Conservation (phyloP, 2,113 vertebrate genomes). For the Oenanthe oenanthe region DNA sequence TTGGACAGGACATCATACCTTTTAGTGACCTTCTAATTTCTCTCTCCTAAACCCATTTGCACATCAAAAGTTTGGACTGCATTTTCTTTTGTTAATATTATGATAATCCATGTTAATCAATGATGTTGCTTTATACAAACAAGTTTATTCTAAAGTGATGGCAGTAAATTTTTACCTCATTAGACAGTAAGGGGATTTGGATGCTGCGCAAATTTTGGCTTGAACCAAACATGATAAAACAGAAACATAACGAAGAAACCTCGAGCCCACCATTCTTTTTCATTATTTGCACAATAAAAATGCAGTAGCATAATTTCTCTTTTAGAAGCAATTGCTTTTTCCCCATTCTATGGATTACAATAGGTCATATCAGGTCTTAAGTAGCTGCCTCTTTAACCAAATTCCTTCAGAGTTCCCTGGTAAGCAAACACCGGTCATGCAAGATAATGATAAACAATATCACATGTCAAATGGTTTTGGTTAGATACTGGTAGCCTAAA, state of each 20-base stretch:
- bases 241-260: not conserved
- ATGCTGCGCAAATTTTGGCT: not conserved
- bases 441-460: not conserved
- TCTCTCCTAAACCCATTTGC: not conserved
- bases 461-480: not conserved
- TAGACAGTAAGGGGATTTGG: not conserved
- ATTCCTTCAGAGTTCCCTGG: not conserved
- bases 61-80: not conserved
- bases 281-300: not conserved
- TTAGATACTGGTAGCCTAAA: not conserved
- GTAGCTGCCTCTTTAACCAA: not conserved
- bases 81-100: not conserved
- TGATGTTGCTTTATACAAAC: not conserved
- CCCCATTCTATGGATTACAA: not conserved
- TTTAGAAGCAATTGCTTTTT: not conserved
- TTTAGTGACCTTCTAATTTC: not conserved
- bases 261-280: not conserved
- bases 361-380: not conserved
- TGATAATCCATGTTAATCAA: not conserved
- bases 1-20: not conserved
- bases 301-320: not conserved
- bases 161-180: not conserved
- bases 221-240: not conserved
- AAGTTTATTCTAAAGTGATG: not conserved
- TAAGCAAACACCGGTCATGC: not conserved